Evolutionary conservation across 2,797 vertebrate species (phyloP).

Genomic region (Numenius phaeopus): DNA sequence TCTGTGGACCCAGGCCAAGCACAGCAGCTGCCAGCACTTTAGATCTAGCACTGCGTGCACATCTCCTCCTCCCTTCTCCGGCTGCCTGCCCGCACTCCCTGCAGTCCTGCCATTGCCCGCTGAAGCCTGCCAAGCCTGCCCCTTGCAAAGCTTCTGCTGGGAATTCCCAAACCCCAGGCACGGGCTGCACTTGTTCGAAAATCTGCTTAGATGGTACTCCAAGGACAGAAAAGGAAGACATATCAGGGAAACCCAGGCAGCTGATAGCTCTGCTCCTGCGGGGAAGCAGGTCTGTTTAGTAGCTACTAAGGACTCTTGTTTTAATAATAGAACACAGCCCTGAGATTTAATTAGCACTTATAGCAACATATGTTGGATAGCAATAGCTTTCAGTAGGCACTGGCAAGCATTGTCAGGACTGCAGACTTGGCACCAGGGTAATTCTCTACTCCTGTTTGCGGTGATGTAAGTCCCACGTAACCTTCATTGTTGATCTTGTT

Average conservation of each 20-base stretch:
- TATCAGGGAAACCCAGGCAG: slow-evolving; percentile 50
- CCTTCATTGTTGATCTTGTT: background rate
- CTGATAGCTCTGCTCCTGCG: slow-evolving; percentile 7
- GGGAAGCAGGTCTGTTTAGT: slow-evolving; percentile 18
- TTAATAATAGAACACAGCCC: slow-evolving; percentile 55
- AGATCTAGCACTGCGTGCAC: fast-evolving
- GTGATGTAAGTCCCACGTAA: background rate
- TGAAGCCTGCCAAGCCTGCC: background rate
- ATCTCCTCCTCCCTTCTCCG: background rate
- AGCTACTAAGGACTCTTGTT: slow-evolving; percentile 36
- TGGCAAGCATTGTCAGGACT: background rate
- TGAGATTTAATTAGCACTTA: slow-evolving; percentile 59
- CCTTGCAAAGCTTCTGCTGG: background rate
- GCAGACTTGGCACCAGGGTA: background rate
- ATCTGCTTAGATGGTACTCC: slow-evolving; percentile 13
- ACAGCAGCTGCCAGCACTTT: background rate
- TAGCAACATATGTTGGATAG: slow-evolving; percentile 49
- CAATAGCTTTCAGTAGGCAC: slow-evolving; percentile 18
- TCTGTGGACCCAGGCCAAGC: background rate
- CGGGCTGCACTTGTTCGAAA: background rate
- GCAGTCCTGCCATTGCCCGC: background rate
- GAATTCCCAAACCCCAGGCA: slow-evolving; percentile 1
- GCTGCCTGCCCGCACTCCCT: fast-evolving
- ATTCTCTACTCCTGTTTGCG: background rate
- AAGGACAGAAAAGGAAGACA: slow-evolving; percentile 5